Percentiles rank a stretch among this genome's conserved stretches.
Evolutionary conservation across 2,113 vertebrate species (phyloP).

Genomic region (mouse (Mus musculus)): GRCm39 chr3:24675501-24676000

Average conservation of each 20-base stretch:
- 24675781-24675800: background rate
- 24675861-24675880: background rate
- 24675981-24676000: background rate
- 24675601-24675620: background rate
- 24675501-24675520: background rate
- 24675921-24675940: background rate
- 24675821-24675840: background rate
- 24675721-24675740: background rate
- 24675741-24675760: background rate
- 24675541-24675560: background rate
- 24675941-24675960: background rate
- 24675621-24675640: background rate
- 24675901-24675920: background rate
- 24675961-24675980: background rate
- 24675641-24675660: background rate
- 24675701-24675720: background rate
- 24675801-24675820: background rate
- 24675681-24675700: background rate
- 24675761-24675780: background rate
- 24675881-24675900: background rate
- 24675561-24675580: background rate
- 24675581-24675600: background rate
- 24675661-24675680: background rate
- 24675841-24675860: background rate
- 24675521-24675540: background rate